Base-by-base conservation (phyloP, 2,113 vertebrate species). In the Ploceus nigricollis region DNA sequence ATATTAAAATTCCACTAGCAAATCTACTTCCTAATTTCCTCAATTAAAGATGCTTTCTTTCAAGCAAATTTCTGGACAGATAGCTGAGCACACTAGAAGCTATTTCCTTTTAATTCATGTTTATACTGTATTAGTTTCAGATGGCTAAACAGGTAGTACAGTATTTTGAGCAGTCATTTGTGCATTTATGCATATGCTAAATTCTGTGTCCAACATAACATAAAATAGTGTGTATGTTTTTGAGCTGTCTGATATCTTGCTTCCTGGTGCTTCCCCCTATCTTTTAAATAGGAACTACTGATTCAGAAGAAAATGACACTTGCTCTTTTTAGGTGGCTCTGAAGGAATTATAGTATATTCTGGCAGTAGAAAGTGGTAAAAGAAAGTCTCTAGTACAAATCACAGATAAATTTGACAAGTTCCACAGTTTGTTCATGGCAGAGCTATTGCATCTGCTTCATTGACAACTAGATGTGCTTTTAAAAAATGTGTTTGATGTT, bases 91-190 rank as follows among this genome's bases (percentile, higher is more conserved):
- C 15, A 44, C 8, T 48, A 53, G 75, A 82, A 90, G 13, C 13
- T 61, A 33, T 91, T 89, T 95, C 54, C 28, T 89, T 89, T 71
- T 63, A 89, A 78, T 80, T 76, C 6, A 4, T 63, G 33, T 75
- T 47, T 86, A 70, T 58, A 79, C 51, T 65, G 20, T n/a, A 50
- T 95, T 89, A 83, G 56, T 71, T 88, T 95, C 88, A 94, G 70
- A 80, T 87, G 82, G 33, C 39, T 96, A 54, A 91, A 73, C 71
- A 77, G 44, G 37, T 51, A 96, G 30, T 40, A 47, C 48, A 68
- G 28, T 66, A 78, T 75, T 79, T 73, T 65, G n/a, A 45, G 18
- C 40, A 71, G 40, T 40, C 37, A 76, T 77, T 90, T 56, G n/a
- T 81, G 58, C 40, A 45, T 85, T 77, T 89, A 83, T 75, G 61